Base-by-base conservation (phyloP, 2,113 vertebrate species). In the Anthoscopus minutus region DNA sequence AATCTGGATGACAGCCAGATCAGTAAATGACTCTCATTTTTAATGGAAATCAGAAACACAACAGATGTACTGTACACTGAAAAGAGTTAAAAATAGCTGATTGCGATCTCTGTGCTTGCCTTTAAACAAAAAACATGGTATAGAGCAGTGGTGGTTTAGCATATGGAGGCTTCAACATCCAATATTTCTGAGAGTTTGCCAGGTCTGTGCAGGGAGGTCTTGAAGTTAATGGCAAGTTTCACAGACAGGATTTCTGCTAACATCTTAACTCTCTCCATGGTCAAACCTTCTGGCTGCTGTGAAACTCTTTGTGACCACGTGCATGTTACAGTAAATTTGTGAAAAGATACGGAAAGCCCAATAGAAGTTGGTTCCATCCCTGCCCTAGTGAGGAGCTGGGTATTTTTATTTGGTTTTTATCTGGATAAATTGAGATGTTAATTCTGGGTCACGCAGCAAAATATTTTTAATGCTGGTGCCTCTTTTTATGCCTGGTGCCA, bases 11-110 rank as follows among this genome's bases (percentile, higher is more conserved):
- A 33, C 2, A 16, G 93, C 97, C 97, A 96, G 86, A 96, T 94
- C 86, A 66, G 89, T 97, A 92, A 97, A 95, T 92, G 60, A 78
- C 79, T 94, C 89, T 92, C 88, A 77, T 89, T 89, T 94, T 89
- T 89, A 92, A 89, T 92, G 94, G 93, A 78, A 92, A 92, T 86
- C 67, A 90, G 86, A 94, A 95, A 7, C 82, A 80, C 88, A 96
- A 25, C 97, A 97, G 96, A 96, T 96, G 97, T 77, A 95, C 89
- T 89, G 54, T 94, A 69, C 86, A 53, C 64, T 80, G 92, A 92
- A 94, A 94, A 96, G 91, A 95, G 97, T 96, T 96, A 92, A 97
- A 96, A 96, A 97, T 95, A 96, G 92, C 86, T 71, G 57, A 82
- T 96, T 89, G 88, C 85, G 48, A 60, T 93, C 71, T 93, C 67